Conservation (phyloP, 1,140 invertebrate genomes). For the Stegodyphus mimosarum region DNA sequence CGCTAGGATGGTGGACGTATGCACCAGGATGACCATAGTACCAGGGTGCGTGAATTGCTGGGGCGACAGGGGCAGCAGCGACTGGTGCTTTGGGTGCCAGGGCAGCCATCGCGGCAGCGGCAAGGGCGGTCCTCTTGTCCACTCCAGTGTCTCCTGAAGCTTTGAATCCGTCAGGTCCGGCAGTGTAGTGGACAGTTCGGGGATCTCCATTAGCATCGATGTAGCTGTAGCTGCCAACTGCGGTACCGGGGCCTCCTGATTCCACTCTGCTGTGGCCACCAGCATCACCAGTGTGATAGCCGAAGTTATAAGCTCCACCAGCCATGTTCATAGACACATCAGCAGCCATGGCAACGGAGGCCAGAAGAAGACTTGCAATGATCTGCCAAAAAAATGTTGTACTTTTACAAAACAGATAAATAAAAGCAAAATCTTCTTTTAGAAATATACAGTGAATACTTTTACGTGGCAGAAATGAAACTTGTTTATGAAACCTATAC, state of each 20-base stretch:
- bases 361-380: not conserved
- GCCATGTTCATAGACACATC: not conserved
- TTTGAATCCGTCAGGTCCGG: conserved; percentile 71
- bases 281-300: conserved; percentile 55
- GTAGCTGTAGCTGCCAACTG: conserved; percentile 87
- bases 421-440: too few species aligned
- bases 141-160: conserved; percentile 51
- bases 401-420: too few species aligned
- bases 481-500: too few species aligned
- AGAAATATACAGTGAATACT: too few species aligned
- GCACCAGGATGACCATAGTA: not conserved
- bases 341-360: not conserved
- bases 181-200: conserved; percentile 84
- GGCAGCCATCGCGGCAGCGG: conserved; percentile 50
- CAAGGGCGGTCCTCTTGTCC: conserved; percentile 48
- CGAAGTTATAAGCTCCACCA: conserved; percentile 30
- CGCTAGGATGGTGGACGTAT: too few species aligned
- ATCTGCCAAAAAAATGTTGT: not conserved
- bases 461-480: too few species aligned
- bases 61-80: not conserved
- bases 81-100: conserved; percentile 58
- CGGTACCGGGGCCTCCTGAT: conserved; percentile 79
- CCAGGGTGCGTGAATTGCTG: not conserved
- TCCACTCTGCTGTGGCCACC: conserved; percentile 44
- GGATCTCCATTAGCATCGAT: conserved; percentile 82